Evolutionary conservation across 2,113 vertebrate genomes (phyloP).

Genomic region (Camelus bactrianus): DNA sequence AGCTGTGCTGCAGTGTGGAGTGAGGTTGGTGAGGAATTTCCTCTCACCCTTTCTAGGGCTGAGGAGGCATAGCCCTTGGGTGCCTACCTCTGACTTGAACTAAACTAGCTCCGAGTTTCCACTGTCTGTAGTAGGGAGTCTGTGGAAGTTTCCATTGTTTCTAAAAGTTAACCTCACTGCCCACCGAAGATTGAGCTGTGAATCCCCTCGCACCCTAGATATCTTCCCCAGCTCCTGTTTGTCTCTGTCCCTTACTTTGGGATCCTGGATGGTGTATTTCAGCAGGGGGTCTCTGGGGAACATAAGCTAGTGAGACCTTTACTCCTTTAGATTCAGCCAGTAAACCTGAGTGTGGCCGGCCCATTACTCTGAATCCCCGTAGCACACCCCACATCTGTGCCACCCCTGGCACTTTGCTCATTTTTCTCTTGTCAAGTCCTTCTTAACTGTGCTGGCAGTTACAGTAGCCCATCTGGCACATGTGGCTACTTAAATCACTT

Average conservation of each 20-base stretch:
- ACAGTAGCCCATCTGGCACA: background rate
- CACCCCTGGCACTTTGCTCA: background rate
- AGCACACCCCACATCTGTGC: background rate
- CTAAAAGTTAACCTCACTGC: background rate
- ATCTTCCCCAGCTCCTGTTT: background rate
- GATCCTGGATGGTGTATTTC: background rate
- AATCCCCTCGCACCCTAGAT: background rate
- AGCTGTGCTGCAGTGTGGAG: conserved; percentile 21
- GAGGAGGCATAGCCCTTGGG: background rate
- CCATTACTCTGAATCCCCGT: background rate
- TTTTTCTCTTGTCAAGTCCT: background rate
- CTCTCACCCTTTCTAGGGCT: background rate
- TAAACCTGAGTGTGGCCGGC: background rate
- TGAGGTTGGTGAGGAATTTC: background rate
- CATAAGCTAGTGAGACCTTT: background rate
- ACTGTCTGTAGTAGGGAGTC: background rate
- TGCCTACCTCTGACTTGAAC: background rate
- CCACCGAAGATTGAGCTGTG: background rate
- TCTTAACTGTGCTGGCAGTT: background rate
- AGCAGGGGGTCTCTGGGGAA: background rate
- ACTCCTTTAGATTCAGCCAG: background rate
- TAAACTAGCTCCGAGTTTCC: background rate
- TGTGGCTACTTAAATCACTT: background rate
- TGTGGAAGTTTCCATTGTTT: background rate
- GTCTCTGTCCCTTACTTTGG: background rate